Conservation (phyloP, 1,140 invertebrate genomes). For the Plectus sambesii region DNA sequence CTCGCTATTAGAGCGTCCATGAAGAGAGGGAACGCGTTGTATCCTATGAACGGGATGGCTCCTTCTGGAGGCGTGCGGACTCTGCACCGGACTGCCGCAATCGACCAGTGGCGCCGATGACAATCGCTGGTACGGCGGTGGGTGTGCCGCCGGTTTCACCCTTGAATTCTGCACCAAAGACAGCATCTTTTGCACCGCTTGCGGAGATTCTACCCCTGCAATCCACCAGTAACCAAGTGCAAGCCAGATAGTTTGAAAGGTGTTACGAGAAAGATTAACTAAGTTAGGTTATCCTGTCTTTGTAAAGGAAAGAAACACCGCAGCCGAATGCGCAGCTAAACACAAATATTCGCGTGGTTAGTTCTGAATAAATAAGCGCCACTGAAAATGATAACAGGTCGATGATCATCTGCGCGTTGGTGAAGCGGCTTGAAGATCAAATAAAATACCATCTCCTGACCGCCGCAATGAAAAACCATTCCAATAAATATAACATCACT, state of each 20-base stretch:
- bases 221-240: no score
- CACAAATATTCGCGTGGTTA: no score
- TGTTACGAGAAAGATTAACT: slow-evolving; percentile 3
- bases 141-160: slow-evolving; percentile 18
- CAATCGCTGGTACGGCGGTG: slow-evolving; percentile 12
- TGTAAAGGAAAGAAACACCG: slow-evolving; percentile 19
- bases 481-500: no score
- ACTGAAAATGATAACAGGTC: no score
- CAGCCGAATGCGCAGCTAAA: no score
- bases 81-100: slow-evolving; percentile 8
- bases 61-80: slow-evolving; percentile 31
- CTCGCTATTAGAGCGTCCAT: slow-evolving; percentile 78
- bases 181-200: slow-evolving; percentile 81
- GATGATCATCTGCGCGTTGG: no score
- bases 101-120: neutral
- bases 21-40: slow-evolving; percentile 46
- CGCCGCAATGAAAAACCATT: no score
- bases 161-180: slow-evolving; percentile 74
- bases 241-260: slow-evolving; percentile 21
- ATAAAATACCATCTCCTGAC: no score
- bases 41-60: slow-evolving; percentile 51
- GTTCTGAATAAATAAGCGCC: no score
- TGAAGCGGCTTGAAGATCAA: no score
- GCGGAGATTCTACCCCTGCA: slow-evolving; percentile 84
- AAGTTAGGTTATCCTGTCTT: slow-evolving; percentile 4